Conservation (phyloP, 2,888 invertebrate species). For the Sesia bembeciformis region DNA sequence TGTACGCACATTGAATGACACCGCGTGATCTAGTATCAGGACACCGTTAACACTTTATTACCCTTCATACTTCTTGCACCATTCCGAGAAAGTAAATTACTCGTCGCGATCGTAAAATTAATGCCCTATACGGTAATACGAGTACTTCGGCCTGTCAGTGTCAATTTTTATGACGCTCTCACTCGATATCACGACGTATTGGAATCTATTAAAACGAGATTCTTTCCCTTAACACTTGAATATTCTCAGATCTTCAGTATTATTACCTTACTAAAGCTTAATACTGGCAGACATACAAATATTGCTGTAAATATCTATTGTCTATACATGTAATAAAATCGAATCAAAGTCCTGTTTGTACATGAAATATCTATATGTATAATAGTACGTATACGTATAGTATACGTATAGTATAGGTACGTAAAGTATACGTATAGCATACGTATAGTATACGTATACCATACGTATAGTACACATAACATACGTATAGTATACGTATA, state of each 20-base stretch:
- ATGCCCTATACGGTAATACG: constrained; percentile 59
- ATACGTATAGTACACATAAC: too few relatives aligned
- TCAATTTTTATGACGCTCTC: constrained; percentile 62
- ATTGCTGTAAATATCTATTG: too few relatives aligned
- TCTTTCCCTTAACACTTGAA: not conserved
- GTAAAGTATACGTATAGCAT: too few relatives aligned
- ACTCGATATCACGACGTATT: constrained; percentile 37
- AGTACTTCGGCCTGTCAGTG: constrained; percentile 55
- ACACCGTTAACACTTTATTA: constrained; percentile 59
- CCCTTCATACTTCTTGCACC: constrained; percentile 31
- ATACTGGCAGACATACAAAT: too few relatives aligned
- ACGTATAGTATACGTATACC: too few relatives aligned
- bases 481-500: too few relatives aligned
- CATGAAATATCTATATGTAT: too few relatives aligned
- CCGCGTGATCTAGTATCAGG: constrained; percentile 29
- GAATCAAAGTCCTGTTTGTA: too few relatives aligned
- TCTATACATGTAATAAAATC: too few relatives aligned
- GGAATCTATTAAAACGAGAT: constrained; percentile 14
- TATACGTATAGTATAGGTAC: too few relatives aligned
- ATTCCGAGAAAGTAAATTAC: constrained; percentile 68
- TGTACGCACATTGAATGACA: not conserved
- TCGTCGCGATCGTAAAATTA: constrained; percentile 61
- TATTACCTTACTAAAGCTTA: too few relatives aligned
- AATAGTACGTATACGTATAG: too few relatives aligned
- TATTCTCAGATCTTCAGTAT: not conserved